Evolutionary conservation across 1,140 invertebrate species (phyloP), one percentile per base, ranked within the genome.

Genomic region (Drosophila punjabiensis): DNA sequence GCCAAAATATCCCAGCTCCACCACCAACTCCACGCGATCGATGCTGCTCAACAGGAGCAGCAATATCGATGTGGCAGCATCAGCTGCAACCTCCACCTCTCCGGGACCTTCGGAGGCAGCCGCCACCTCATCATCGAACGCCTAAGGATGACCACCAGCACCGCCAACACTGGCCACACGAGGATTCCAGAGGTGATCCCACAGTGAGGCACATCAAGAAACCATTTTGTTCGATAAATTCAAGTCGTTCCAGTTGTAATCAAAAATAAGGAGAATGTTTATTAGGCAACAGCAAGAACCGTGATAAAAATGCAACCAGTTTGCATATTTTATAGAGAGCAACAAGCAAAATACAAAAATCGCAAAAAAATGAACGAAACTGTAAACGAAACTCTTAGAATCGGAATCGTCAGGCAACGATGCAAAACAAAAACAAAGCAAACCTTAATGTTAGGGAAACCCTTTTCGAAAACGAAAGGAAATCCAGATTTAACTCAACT

Each of bases 241-340:
- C 86, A 90, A 90, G 86, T 90, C 86, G 80, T 90, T 90, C 86
- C 86, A 89, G 76, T 58, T 37, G 55, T 63, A 87, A 88, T 89
- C 81, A 89, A 90, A 90, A 79, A 39, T 14, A 53, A 59, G 20
- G 68, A 62, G 65, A 32, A 56, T 74, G 63, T 50, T 52, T 56
- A 68, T 74, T 62, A 76, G 55, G 58, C 70, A 84, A 88, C 86
- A 90, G 85, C 85, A 89, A 89, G 86, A 89, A 89, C 86, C 85
- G 85, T 89, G 85, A 89, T 89, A 86, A 84, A 89, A 89, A 80
- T 82, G 82, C 86, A 86, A 61, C 83, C 59, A 74, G 30, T 58
- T 74, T 82, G 81, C 78, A 79, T 90, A 90, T 89, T 89, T 89
- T 90, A 71, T 91, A 90, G 62, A 89, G 71, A 89, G 71, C 76